phyloP scores from a whole-genome alignment of 1,140 invertebrate species.

The Temnothorax longispinosus region DNA sequence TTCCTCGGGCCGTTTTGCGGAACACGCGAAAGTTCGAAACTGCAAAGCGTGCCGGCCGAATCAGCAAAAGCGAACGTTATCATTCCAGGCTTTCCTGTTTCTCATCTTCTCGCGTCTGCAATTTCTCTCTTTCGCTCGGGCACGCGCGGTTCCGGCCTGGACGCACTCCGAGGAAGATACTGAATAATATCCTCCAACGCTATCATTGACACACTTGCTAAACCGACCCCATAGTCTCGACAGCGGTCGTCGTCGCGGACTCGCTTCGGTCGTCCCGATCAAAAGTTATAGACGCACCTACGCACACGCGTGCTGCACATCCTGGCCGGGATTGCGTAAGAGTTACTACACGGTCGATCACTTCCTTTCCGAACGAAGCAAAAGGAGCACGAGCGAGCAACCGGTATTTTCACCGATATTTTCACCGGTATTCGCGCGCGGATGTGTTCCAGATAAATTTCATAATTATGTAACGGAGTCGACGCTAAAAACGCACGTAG shows the following conservation, averaged over 20 bases:
- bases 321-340: constrained; percentile 52
- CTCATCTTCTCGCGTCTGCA: neutral
- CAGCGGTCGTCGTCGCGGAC: neutral
- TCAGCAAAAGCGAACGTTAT: constrained; percentile 26
- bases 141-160: constrained; percentile 7
- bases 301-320: constrained; percentile 40
- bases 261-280: constrained; percentile 36
- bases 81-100: neutral
- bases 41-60: neutral
- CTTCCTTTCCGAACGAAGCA: constrained; percentile 38
- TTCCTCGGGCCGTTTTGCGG: neutral
- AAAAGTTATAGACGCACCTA: constrained; percentile 59
- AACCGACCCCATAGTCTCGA: constrained; percentile 1
- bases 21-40: neutral
- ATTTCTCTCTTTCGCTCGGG: constrained; percentile 19
- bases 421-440: neutral
- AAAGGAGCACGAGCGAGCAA: constrained; percentile 56
- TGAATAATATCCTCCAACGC: constrained; percentile 10
- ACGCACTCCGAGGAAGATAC: neutral
- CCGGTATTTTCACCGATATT: constrained; percentile 50
- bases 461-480: constrained; percentile 47
- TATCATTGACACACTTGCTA: constrained; percentile 60
- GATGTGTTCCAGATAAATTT: constrained; percentile 39
- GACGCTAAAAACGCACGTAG: constrained; percentile 30
- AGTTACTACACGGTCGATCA: constrained; percentile 25